Percentiles rank a stretch among this genome's conserved stretches.
These are phyloP conservation scores for Clarias platycephalus DNA, from an alignment of 2,797 vertebrate genomes.

Conservation along the genomic window DNA sequence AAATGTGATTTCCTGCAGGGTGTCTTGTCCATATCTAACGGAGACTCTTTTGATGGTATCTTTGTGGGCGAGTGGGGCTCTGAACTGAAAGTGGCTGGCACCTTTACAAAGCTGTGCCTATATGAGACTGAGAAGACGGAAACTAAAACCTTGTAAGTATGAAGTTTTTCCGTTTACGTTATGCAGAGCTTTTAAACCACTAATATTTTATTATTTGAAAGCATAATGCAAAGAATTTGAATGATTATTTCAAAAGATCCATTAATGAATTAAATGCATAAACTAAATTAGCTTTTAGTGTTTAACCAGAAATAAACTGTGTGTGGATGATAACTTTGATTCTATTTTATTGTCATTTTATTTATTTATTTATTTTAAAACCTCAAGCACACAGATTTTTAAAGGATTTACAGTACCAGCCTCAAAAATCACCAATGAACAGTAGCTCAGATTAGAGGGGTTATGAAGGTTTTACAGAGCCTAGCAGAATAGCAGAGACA, in stretches of 20 bases:
- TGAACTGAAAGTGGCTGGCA: constrained; percentile 89
- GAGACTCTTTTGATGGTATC: constrained; percentile 86
- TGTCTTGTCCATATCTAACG: constrained; percentile 83
- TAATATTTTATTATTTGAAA: not conserved
- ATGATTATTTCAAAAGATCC: no score
- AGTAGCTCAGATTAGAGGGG: no score
- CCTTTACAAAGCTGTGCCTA: constrained; percentile 81
- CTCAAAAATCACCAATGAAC: no score
- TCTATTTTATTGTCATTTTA: not conserved
- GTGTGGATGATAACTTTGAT: no score
- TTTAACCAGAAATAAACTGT: not conserved
- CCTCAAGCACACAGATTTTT: not conserved
- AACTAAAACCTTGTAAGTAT: constrained; percentile 64
- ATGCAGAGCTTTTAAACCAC: not conserved
- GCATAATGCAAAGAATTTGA: not conserved
- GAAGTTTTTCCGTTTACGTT: not conserved
- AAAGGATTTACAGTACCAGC: not conserved
- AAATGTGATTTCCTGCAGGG: constrained; percentile 61
- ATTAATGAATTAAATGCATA: not conserved
- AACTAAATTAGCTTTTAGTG: not conserved
- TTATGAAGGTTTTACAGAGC: no score
- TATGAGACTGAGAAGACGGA: constrained; percentile 80
- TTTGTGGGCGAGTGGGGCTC: constrained; percentile 91
- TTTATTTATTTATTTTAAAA: not conserved
- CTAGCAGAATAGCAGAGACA: no score